A percentile compares a stretch with the other conserved stretches of the same genome.
Evolutionary conservation across 2,113 vertebrate genomes (phyloP).

Genomic region (Lanius collurio): DNA sequence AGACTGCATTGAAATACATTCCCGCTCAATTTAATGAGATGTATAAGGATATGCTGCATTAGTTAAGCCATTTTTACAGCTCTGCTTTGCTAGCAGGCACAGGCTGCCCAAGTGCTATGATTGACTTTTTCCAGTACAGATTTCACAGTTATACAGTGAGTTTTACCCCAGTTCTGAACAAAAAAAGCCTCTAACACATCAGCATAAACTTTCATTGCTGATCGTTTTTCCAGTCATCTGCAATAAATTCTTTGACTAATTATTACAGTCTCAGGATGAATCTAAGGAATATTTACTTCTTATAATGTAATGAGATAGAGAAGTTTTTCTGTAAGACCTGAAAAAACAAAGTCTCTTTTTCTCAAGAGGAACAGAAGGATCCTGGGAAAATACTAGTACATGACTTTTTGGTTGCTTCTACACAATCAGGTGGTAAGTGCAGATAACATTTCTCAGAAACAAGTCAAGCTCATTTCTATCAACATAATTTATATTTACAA

Average conservation of each 20-base stretch:
- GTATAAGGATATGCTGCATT: neutral
- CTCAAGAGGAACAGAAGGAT: neutral
- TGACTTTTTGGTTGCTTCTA: neutral
- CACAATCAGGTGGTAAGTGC: neutral
- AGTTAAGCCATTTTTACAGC: neutral
- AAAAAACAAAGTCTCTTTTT: neutral
- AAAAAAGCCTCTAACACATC: neutral
- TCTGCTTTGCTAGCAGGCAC: neutral
- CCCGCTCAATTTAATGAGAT: neutral
- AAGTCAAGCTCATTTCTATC: neutral
- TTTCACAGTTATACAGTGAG: accelerated
- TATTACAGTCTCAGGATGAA: neutral
- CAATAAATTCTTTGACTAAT: neutral
- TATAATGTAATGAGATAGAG: neutral
- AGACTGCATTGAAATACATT: neutral
- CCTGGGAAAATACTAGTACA: neutral
- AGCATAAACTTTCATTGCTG: neutral
- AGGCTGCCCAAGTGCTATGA: neutral
- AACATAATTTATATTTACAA: neutral
- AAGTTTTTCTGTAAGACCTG: neutral
- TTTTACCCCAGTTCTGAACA: neutral
- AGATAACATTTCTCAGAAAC: neutral
- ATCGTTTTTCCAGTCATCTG: neutral
- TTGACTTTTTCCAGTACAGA: neutral
- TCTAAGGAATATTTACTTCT: neutral